Conservation (phyloP, 2,888 invertebrate species). For the Iselma pallidipennis region DNA sequence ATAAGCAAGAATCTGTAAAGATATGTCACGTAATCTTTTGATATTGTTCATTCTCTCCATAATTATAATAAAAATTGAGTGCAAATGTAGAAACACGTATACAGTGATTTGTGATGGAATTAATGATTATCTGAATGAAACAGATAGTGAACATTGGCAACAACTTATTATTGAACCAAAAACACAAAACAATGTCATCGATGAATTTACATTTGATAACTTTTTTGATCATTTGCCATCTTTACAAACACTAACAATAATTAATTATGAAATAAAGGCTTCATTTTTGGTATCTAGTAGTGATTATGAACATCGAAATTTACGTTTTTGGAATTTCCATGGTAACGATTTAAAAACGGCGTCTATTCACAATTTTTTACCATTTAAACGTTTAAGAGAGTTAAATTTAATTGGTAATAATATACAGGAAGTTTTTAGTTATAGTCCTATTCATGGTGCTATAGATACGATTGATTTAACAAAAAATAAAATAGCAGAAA, state of each 20-base stretch:
- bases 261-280: too few species aligned
- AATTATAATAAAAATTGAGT: too few species aligned
- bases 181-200: not conserved
- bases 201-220: not conserved
- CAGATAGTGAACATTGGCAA: not conserved
- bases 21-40: too few species aligned
- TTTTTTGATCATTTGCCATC: not conserved
- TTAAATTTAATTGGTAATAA: not conserved
- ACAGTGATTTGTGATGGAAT: not conserved
- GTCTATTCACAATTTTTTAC: not conserved
- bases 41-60: too few species aligned
- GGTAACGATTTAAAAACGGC: not conserved
- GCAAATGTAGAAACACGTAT: not conserved
- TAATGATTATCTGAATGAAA: not conserved
- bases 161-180: not conserved
- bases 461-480: conserved; percentile 6
- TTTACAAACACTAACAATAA: too few species aligned
- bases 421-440: not conserved
- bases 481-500: conserved; percentile 3
- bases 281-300: too few species aligned
- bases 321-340: too few species aligned
- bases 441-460: not conserved
- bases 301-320: too few species aligned
- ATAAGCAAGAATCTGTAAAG: too few species aligned
- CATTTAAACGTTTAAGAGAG: not conserved